These are phyloP conservation scores for Tinamus major DNA, from an alignment of 2,797 vertebrate genomes.

Conservation along the genomic window DNA sequence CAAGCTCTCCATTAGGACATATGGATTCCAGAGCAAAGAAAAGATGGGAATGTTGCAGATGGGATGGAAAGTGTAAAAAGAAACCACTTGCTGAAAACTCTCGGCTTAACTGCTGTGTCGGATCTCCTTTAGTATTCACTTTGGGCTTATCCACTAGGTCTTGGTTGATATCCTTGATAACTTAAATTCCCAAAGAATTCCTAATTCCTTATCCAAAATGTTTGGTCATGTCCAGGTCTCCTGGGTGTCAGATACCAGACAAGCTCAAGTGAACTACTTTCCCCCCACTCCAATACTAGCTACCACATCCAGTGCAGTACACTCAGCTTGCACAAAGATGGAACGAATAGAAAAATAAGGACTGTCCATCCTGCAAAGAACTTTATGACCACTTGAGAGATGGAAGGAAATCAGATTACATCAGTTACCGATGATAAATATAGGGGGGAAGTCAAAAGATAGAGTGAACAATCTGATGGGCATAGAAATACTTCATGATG, in stretches of 20 bases:
- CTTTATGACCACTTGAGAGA: neutral
- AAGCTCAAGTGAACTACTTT: neutral
- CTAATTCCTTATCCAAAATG: neutral
- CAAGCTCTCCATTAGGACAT: neutral
- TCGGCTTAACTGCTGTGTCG: neutral
- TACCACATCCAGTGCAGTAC: too few species aligned
- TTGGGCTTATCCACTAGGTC: neutral
- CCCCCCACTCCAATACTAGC: neutral
- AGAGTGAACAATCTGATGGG: neutral
- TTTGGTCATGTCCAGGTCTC: neutral
- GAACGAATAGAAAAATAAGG: neutral
- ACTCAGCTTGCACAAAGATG: neutral
- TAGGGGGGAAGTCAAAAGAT: neutral
- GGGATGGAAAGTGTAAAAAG: neutral
- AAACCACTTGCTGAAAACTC: neutral
- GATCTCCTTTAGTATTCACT: neutral
- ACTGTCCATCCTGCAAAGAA: neutral
- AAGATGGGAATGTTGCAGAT: neutral
- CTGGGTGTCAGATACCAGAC: neutral
- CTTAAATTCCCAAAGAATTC: neutral
- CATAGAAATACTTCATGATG: neutral
- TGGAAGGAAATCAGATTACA: neutral
- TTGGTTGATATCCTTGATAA: neutral
- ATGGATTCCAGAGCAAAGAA: neutral
- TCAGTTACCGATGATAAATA: neutral